A percentile compares a stretch with the other conserved stretches of the same genome.
phyloP scores from a whole-genome alignment of 2,797 vertebrate species.

The Acipenser ruthenus region DNA sequence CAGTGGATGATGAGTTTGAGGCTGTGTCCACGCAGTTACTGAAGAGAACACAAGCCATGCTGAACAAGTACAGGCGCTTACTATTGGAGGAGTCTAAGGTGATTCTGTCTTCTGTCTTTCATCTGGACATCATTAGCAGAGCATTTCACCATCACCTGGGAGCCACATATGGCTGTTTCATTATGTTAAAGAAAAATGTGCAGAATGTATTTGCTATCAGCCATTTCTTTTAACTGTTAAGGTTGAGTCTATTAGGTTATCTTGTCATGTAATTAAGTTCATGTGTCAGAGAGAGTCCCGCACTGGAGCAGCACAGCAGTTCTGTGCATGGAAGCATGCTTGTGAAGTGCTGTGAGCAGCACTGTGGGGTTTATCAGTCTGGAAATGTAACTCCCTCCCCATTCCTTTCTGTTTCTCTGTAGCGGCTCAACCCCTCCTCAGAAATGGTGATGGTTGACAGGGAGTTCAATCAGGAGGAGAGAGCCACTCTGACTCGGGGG shows the following conservation, averaged over 20 bases:
- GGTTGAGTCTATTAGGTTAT: too few species aligned
- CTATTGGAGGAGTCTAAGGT: constrained; percentile 94
- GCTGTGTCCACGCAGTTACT: constrained; percentile 80
- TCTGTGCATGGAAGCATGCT: background rate
- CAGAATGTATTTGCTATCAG: background rate
- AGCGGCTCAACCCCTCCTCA: constrained; percentile 89
- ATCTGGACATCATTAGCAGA: background rate
- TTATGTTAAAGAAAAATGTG: background rate
- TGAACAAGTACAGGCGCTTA: constrained; percentile 92
- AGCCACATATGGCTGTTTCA: background rate
- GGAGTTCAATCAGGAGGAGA: constrained; percentile 96
- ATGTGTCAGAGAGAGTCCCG: too few species aligned
- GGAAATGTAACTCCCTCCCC: background rate
- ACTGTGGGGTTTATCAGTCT: background rate
- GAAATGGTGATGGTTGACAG: constrained; percentile 98
- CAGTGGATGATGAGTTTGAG: constrained; percentile 84
- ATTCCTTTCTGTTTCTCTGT: constrained; percentile 15
- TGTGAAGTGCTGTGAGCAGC: background rate
- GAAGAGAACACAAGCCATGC: constrained; percentile 87
- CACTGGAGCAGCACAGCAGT: background rate
- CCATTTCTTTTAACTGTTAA: background rate
- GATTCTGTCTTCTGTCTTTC: constrained; percentile 21
- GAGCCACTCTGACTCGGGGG: constrained; percentile 82
- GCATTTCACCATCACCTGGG: background rate
- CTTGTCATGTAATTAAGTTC: too few species aligned